These are phyloP conservation scores for Pitta sordida DNA, from an alignment of 2,113 vertebrate genomes.

Conservation along the genomic window DNA sequence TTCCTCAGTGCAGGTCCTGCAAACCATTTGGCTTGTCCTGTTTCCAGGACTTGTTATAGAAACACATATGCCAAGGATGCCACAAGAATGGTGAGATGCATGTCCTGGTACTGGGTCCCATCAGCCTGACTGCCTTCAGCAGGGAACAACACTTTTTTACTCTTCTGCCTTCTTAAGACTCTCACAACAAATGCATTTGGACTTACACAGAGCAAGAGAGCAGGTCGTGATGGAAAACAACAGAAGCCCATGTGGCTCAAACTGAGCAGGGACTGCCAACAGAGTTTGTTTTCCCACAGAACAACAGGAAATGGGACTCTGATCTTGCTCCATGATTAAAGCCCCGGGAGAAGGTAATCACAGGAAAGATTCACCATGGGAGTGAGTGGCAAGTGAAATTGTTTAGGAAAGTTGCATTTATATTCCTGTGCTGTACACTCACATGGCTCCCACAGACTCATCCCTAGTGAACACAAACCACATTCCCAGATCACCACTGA, in stretches of 20 bases:
- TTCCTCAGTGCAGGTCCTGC: neutral
- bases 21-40: neutral
- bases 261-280: neutral
- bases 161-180: neutral
- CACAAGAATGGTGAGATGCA: neutral
- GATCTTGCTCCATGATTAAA: neutral
- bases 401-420: neutral
- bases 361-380: neutral
- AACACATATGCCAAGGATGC: neutral
- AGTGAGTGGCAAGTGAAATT: neutral
- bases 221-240: neutral
- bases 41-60: neutral
- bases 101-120: neutral
- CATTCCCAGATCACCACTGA: neutral
- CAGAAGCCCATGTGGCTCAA: neutral
- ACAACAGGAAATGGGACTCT: neutral
- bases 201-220: neutral
- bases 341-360: neutral
- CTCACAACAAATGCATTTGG: neutral
- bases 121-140: neutral
- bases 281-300: neutral
- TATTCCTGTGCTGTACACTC: neutral
- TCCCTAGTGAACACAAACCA: neutral
- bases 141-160: neutral
- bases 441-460: neutral